phyloP scores from a whole-genome alignment of 2,888 invertebrate genomes.

The Fabriciana adippe region DNA sequence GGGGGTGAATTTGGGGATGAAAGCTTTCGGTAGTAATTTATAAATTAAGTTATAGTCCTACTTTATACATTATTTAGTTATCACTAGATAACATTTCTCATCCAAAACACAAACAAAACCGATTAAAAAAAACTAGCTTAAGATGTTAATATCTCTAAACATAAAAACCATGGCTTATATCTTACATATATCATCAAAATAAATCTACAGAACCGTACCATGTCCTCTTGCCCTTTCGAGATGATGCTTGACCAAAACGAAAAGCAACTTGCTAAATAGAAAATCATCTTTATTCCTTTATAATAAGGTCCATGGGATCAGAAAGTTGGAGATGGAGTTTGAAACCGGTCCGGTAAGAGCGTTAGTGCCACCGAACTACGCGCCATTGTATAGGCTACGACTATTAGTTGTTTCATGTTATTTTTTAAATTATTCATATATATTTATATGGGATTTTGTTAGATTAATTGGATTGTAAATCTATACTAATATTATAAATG shows the following conservation, averaged over 20 bases:
- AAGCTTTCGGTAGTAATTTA: too few relatives aligned
- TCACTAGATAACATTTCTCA: too few relatives aligned
- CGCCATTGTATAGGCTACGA: slow-evolving; percentile 32
- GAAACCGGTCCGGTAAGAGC: slow-evolving; percentile 43
- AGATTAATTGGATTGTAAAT: too few relatives aligned
- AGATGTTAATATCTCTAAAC: slow-evolving; percentile 9
- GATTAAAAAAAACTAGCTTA: slow-evolving; percentile 1
- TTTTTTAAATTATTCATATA: slow-evolving; percentile 8
- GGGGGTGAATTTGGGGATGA: too few relatives aligned
- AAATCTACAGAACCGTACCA: slow-evolving; percentile 42
- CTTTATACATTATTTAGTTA: too few relatives aligned
- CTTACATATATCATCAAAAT: slow-evolving; percentile 41
- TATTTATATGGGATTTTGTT: background rate
- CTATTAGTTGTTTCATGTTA: slow-evolving; percentile 9
- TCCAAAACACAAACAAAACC: background rate
- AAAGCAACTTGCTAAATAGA: background rate
- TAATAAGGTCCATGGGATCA: background rate
- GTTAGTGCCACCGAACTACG: slow-evolving; percentile 45
- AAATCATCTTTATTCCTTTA: slow-evolving; percentile 4
- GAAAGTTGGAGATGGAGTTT: slow-evolving; percentile 1
- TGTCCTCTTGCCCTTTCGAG: slow-evolving; percentile 47
- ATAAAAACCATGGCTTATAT: slow-evolving; percentile 1
- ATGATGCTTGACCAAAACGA: slow-evolving; percentile 22
- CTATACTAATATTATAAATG: too few relatives aligned
- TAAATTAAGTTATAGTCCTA: too few relatives aligned